Evolutionary conservation across 2,113 vertebrate genomes (phyloP).

Genomic region (Rutilus rutilus): DNA sequence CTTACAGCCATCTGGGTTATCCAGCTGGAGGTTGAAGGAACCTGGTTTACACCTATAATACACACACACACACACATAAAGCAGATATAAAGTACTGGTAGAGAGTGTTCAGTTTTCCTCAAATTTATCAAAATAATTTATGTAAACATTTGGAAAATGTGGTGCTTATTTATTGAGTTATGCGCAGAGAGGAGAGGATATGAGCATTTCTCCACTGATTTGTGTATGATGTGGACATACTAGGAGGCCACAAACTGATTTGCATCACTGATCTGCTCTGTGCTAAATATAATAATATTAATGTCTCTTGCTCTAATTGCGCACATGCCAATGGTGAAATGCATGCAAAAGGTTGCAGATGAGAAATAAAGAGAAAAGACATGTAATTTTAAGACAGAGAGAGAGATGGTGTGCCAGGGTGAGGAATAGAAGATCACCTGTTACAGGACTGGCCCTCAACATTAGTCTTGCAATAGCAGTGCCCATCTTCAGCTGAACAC

Average conservation of each 20-base stretch:
- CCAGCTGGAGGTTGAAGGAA: slow-evolving; percentile 83
- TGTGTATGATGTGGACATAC: neutral
- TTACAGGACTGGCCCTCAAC: slow-evolving; percentile 87
- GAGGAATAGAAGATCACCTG: slow-evolving; percentile 69
- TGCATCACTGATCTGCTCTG: neutral
- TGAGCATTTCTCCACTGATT: neutral
- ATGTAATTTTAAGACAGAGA: neutral
- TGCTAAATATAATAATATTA: neutral
- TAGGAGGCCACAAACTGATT: neutral
- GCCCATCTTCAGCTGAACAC: slow-evolving; percentile 83
- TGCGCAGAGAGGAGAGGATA: neutral
- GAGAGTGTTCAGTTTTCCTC: neutral
- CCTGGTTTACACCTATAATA: slow-evolving; percentile 85
- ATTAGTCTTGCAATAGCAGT: slow-evolving; percentile 83
- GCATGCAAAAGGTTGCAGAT: neutral
- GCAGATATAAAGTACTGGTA: neutral
- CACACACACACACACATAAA: slow-evolving; percentile 17
- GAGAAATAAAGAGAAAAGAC: neutral
- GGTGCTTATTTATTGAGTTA: neutral
- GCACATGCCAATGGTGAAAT: neutral
- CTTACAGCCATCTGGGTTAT: slow-evolving; percentile 81
- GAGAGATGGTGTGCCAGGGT: neutral
- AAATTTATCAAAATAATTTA: neutral
- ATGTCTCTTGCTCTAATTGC: neutral
- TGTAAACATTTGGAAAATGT: neutral